Evolutionary conservation across 2,888 invertebrate species (phyloP).

Genomic region (Argyresthia albistria): DNA sequence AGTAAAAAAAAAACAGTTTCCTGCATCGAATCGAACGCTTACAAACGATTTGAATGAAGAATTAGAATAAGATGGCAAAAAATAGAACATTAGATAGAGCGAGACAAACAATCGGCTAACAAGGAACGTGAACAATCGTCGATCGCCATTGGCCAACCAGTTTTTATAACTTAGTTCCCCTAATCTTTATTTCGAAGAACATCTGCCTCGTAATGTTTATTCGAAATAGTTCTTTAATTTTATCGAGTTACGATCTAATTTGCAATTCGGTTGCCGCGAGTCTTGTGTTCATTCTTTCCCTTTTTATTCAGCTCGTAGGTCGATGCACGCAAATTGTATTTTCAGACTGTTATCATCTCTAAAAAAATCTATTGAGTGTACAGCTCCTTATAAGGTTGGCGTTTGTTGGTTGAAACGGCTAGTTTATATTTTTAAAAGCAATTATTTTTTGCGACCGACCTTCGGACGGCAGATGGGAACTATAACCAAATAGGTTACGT

Average conservation of each 20-base stretch:
- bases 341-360: constrained; percentile 27
- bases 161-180: constrained; percentile 71
- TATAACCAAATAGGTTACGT: not conserved
- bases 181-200: constrained; percentile 63
- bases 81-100: constrained; percentile 67
- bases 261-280: constrained; percentile 32
- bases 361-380: constrained; percentile 53
- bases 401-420: not conserved
- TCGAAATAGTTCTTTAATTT: constrained; percentile 63
- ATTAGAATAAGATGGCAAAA: constrained; percentile 69
- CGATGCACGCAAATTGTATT: constrained; percentile 55
- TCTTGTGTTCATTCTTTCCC: constrained; percentile 23
- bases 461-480: not conserved
- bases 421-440: not conserved
- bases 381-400: constrained; percentile 49
- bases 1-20: constrained; percentile 36
- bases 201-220: constrained; percentile 64
- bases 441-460: not conserved
- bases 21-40: constrained; percentile 53
- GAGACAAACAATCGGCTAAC: constrained; percentile 32
- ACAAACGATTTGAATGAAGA: constrained; percentile 57
- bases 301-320: constrained; percentile 37
- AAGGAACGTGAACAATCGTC: constrained; percentile 33
- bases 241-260: constrained; percentile 53
- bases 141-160: constrained; percentile 59